A percentile compares a stretch with the other conserved stretches of the same genome.
Conservation (phyloP, 2,113 vertebrate species). For the Myrmophylax atrothorax region DNA sequence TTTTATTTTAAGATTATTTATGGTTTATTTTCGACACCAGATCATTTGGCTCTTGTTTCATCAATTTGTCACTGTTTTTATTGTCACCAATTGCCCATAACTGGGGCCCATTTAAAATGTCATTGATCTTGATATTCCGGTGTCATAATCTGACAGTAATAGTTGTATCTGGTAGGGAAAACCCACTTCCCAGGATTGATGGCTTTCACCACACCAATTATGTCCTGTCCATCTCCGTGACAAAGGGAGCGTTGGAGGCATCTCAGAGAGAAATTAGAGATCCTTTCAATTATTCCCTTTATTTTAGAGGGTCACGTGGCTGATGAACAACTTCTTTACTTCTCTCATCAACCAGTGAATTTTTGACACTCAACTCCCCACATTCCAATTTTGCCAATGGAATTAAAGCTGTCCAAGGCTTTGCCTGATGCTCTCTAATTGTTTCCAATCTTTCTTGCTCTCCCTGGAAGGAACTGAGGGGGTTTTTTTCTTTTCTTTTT, state of each 20-base stretch:
- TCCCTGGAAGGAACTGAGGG: neutral
- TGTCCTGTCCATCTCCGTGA: conserved; percentile 81
- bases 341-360: neutral
- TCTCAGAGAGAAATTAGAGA: conserved; percentile 44
- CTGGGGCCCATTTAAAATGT: conserved; percentile 83
- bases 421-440: neutral
- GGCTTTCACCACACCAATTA: conserved; percentile 81
- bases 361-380: neutral
- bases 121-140: conserved; percentile 83
- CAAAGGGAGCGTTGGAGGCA: conserved; percentile 76
- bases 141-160: conserved; percentile 86
- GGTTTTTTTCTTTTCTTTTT: neutral
- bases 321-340: neutral
- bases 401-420: neutral
- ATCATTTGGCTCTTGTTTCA: conserved; percentile 75
- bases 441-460: neutral
- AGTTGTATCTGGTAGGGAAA: conserved; percentile 76
- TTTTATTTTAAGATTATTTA: conserved; percentile 65
- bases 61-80: conserved; percentile 85
- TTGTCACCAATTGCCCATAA: conserved; percentile 85
- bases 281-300: neutral
- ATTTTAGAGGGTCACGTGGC: neutral
- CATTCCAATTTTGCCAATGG: neutral
- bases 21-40: conserved; percentile 74
- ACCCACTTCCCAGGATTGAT: conserved; percentile 79